Evolutionary conservation across 2,888 invertebrate species (phyloP), one percentile per base, ranked within the genome.

Genomic region (Mythimna vitellina): DNA sequence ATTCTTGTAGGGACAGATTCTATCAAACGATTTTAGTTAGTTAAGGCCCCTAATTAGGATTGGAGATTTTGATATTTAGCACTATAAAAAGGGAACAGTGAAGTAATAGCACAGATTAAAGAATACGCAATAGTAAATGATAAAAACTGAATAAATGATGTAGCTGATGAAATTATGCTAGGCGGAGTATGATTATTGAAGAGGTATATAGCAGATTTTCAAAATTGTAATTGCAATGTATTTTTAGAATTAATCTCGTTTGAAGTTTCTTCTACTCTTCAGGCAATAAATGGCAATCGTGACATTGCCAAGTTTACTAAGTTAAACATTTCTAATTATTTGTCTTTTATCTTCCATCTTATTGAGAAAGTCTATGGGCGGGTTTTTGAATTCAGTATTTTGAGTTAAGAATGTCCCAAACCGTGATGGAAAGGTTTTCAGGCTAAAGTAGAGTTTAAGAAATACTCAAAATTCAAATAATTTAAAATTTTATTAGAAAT

Each of bases 1-100:
- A 76, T 76, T 75, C 54, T n/a, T 65, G 49, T 62, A 69, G 65
- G 20, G 51, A 68, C 68, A 75, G 53, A 51, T 60, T 67, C 22
- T 25, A 12, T 56, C 25, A 57, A 79, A 73, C 49, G n/a, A 60
- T 58, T 75, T 63, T 49, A 46, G 71, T 71, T 46, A 71, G 71
- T 38, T n/a, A 46, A 25, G 42, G 57, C 38, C 5, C 14, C 25
- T 58, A 69, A 46, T 77, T 46, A 35, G 4, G 38, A 32, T 29
- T 49, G 66, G 35, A 22, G 17, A 53, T 77, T 70, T 51, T 58
- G 42, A 14, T 42, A 42, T 32, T 12, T 32, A 35, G 17, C 42
- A 10, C 9, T 58, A 9, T 25, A 67, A 25, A 25, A 58, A 77
- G 2, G 8, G 20, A 29, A 5, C 25, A 12, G n/a, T 51, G 1